Evolutionary conservation across 2,888 invertebrate species (phyloP).

Genomic region (Lasioglossum malachurum): DNA sequence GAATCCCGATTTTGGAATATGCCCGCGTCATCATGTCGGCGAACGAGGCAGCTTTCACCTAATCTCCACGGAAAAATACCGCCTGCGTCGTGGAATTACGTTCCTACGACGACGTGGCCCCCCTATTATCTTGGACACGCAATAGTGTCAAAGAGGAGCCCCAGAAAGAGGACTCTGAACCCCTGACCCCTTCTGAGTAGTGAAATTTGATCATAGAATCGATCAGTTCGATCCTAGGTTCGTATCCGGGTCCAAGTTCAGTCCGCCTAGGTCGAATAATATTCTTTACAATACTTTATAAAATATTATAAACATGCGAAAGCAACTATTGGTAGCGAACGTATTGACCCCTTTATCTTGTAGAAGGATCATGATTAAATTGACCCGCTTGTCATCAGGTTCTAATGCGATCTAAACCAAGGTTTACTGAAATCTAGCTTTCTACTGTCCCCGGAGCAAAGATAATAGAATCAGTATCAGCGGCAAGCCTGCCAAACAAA

Average conservation of each 20-base stretch:
- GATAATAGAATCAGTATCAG: not conserved
- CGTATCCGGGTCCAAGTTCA: not conserved
- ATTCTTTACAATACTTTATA: no score
- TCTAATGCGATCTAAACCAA: not conserved
- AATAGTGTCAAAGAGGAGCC: not conserved
- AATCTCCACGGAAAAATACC: not conserved
- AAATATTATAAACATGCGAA: no score
- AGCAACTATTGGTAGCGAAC: no score
- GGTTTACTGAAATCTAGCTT: not conserved
- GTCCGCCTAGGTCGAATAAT: not conserved
- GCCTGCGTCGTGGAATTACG: not conserved
- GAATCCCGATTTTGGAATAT: constrained; percentile 42
- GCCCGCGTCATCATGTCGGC: constrained; percentile 15
- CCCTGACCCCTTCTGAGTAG: not conserved
- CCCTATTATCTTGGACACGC: not conserved
- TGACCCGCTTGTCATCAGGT: not conserved
- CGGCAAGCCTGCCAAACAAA: not conserved
- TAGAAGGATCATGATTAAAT: not conserved
- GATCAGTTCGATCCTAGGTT: not conserved
- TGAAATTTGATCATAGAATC: not conserved
- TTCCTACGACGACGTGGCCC: not conserved
- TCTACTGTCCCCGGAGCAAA: not conserved
- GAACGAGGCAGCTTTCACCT: not conserved
- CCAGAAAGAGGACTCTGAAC: not conserved
- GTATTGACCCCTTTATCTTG: no score